Percentiles rank a stretch among this genome's conserved stretches.
Conservation (phyloP, 1,140 invertebrate genomes). For the Nomia melanderi region DNA sequence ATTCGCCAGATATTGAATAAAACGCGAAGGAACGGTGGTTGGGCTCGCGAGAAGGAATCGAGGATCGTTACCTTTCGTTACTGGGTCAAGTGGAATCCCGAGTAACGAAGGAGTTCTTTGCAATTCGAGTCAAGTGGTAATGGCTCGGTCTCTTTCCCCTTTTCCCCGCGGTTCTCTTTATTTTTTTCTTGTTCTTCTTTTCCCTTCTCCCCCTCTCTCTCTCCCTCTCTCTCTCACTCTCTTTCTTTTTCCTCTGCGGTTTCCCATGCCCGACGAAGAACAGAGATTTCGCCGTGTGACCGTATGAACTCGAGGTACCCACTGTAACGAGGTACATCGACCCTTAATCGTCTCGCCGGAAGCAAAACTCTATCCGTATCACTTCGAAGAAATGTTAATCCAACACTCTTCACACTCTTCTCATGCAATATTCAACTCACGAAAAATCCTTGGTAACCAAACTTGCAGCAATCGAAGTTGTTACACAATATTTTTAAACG, state of each 20-base stretch:
- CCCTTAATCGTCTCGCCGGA: background rate
- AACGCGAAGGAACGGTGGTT: constrained; percentile 30
- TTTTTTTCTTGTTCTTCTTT: background rate
- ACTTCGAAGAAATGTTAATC: background rate
- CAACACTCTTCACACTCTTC: background rate
- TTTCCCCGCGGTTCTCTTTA: constrained; percentile 14
- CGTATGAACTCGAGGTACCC: constrained; percentile 10
- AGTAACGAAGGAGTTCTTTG: constrained; percentile 56
- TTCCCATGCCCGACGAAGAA: background rate
- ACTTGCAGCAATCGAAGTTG: too few species aligned
- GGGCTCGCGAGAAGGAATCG: constrained; percentile 36
- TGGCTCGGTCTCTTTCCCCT: constrained; percentile 37
- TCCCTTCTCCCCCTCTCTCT: constrained; percentile 6
- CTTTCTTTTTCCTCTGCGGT: background rate
- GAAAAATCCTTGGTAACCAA: too few species aligned
- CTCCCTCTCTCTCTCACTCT: too few species aligned
- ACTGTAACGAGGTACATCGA: background rate
- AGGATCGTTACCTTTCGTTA: constrained; percentile 55
- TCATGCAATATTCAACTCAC: too few species aligned
- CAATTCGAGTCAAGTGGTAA: constrained; percentile 53
- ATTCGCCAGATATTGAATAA: constrained; percentile 34
- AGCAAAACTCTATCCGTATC: background rate
- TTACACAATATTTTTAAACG: too few species aligned
- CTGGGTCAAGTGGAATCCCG: constrained; percentile 47
- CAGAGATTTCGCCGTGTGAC: background rate